Evolutionary conservation across 1,140 invertebrate genomes (phyloP).

Genomic region (Pantala flavescens): DNA sequence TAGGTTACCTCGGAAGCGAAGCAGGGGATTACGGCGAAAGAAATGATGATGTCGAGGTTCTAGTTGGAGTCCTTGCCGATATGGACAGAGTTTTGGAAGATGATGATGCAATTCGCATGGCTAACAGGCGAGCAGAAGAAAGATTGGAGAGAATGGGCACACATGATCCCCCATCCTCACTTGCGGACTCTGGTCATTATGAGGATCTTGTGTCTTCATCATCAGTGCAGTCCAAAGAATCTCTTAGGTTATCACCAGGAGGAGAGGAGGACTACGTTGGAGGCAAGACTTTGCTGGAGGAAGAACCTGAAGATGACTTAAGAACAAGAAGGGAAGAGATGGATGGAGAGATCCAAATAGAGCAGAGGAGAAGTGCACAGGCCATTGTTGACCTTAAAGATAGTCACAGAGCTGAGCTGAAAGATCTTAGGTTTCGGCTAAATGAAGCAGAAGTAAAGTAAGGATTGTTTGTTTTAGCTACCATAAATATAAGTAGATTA

Average conservation of each 20-base stretch:
- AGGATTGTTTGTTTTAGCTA: too few species aligned
- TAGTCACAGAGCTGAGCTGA: constrained; percentile 65
- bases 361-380: constrained; percentile 45
- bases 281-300: constrained; percentile 15
- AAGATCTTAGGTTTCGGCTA: constrained; percentile 62
- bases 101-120: not conserved
- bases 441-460: constrained; percentile 59
- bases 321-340: constrained; percentile 52
- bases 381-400: constrained; percentile 47
- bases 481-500: too few species aligned
- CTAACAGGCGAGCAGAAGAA: constrained; percentile 30
- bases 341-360: constrained; percentile 61
- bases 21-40: not conserved
- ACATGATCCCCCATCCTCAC: constrained; percentile 39
- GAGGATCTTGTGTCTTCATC: constrained; percentile 59
- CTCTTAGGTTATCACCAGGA: constrained; percentile 31
- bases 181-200: constrained; percentile 75
- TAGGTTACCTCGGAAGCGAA: not conserved
- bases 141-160: constrained; percentile 43
- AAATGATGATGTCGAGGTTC: not conserved
- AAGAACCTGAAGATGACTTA: constrained; percentile 40
- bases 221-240: constrained; percentile 62
- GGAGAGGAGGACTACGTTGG: constrained; percentile 18
- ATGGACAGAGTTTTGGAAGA: not conserved
- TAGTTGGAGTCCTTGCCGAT: not conserved